Percentiles rank a stretch among this genome's conserved stretches.
These are phyloP conservation scores for Latheticus oryzae DNA, from an alignment of 2,888 invertebrate species.

Conservation along the genomic window DNA sequence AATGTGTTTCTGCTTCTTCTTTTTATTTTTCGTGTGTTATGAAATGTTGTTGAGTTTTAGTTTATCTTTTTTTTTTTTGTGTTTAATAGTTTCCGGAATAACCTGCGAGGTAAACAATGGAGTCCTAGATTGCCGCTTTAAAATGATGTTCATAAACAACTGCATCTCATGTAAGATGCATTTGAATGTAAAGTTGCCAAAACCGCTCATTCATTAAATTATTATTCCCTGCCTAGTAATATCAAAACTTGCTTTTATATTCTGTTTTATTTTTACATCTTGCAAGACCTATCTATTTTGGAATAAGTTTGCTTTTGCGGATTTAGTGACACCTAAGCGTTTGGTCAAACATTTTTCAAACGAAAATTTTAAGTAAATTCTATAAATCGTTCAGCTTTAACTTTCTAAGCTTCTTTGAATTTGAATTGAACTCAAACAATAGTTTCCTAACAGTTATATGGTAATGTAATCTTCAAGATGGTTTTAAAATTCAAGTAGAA, in stretches of 20 bases:
- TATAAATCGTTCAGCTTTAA: conserved; percentile 30
- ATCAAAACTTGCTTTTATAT: no score
- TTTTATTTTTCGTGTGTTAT: no score
- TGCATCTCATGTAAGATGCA: conserved; percentile 38
- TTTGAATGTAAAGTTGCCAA: conserved; percentile 32
- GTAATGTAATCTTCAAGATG: conserved; percentile 7
- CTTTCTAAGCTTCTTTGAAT: conserved; percentile 16
- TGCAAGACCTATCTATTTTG: no score
- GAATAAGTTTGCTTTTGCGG: no score
- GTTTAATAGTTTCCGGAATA: conserved; percentile 20
- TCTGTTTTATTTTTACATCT: no score
- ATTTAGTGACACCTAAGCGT: no score
- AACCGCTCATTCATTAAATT: conserved; percentile 28
- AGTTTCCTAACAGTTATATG: conserved; percentile 9
- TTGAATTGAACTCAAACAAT: conserved; percentile 8
- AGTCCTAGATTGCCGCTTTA: conserved; percentile 19
- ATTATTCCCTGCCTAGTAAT: background rate
- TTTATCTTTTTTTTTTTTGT: conserved; percentile 10
- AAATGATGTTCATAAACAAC: conserved; percentile 30
- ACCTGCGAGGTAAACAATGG: conserved; percentile 24
- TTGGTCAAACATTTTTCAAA: conserved; percentile 25
- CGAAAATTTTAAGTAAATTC: conserved; percentile 26
- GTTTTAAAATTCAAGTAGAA: conserved; percentile 1
- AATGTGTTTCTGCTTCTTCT: no score
- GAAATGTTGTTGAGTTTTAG: conserved; percentile 8